Conservation (phyloP, 1,140 invertebrate genomes). For the Coelopa frigida region DNA sequence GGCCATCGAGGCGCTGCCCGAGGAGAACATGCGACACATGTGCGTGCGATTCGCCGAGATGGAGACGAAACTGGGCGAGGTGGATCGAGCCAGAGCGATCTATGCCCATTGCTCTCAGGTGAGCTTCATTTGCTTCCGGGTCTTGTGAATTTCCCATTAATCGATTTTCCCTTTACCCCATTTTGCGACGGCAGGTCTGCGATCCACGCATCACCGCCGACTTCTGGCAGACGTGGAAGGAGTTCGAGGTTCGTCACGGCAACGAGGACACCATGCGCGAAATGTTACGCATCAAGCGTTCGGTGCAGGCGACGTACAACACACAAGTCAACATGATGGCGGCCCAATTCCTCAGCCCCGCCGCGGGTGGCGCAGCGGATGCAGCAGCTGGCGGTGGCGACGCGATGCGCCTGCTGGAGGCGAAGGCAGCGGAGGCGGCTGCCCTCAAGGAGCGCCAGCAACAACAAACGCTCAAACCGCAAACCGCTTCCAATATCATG, state of each 20-base stretch:
- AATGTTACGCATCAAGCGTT: slow-evolving; percentile 96
- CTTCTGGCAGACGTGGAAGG: slow-evolving; percentile 99
- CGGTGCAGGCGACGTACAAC: slow-evolving; percentile 95
- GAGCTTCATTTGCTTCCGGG: background rate
- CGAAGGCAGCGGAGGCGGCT: slow-evolving; percentile 63
- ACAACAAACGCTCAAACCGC: slow-evolving; percentile 38
- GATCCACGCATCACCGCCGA: slow-evolving; percentile 90
- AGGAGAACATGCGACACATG: slow-evolving; percentile 92
- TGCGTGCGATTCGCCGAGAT: slow-evolving; percentile 94
- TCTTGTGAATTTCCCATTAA: background rate
- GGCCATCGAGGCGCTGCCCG: slow-evolving; percentile 88
- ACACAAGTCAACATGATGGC: slow-evolving; percentile 98
- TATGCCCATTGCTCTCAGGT: slow-evolving; percentile 94
- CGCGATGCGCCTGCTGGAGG: slow-evolving; percentile 83
- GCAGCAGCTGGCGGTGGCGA: slow-evolving; percentile 66
- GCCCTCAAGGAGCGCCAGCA: too few species aligned
- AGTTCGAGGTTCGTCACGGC: slow-evolving; percentile 98
- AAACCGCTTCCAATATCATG: slow-evolving; percentile 55
- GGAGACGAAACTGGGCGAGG: slow-evolving; percentile 96
- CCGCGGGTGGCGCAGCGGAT: slow-evolving; percentile 57
- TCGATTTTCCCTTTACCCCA: background rate
- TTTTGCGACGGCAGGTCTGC: too few species aligned
- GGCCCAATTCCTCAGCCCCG: slow-evolving; percentile 83
- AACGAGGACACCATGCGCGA: slow-evolving; percentile 99
- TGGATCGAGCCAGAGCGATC: slow-evolving; percentile 92